Evolutionary conservation across 1,140 invertebrate species (phyloP).

Genomic region (Trichonephila clavipes): DNA sequence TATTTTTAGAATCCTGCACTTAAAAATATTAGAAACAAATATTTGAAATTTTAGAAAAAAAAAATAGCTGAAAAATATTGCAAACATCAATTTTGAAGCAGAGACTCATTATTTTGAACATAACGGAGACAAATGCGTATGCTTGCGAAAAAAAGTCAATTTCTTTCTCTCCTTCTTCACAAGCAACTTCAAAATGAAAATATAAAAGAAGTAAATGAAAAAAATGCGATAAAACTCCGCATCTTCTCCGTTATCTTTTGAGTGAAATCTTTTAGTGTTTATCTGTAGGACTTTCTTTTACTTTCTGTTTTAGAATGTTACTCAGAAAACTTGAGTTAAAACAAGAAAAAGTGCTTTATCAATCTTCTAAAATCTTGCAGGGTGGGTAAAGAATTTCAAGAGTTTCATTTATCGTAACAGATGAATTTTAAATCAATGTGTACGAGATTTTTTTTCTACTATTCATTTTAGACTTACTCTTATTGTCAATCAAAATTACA

Average conservation of each 20-base stretch:
- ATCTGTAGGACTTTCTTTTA: conserved; percentile 19
- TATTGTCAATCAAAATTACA: too few species aligned
- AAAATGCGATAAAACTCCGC: conserved; percentile 16
- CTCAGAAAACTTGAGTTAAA: neutral
- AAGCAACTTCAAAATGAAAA: neutral
- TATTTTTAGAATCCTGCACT: too few species aligned
- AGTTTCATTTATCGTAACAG: neutral
- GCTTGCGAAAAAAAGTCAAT: neutral
- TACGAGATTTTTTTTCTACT: too few species aligned
- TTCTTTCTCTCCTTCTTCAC: neutral
- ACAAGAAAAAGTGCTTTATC: conserved; percentile 4
- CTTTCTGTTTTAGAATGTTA: neutral
- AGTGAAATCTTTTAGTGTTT: conserved; percentile 39
- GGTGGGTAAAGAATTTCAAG: neutral
- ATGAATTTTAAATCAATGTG: too few species aligned
- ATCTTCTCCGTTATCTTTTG: neutral
- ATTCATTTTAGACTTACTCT: too few species aligned
- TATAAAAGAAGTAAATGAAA: neutral
- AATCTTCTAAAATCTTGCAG: neutral
- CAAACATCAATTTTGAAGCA: neutral
- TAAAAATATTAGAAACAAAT: neutral
- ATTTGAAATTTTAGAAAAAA: neutral
- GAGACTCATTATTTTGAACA: conserved; percentile 26
- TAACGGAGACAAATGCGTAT: neutral
- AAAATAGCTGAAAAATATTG: neutral